Base-by-base conservation (phyloP, 1,140 invertebrate species). In the Luehdorfia chinensis region DNA sequence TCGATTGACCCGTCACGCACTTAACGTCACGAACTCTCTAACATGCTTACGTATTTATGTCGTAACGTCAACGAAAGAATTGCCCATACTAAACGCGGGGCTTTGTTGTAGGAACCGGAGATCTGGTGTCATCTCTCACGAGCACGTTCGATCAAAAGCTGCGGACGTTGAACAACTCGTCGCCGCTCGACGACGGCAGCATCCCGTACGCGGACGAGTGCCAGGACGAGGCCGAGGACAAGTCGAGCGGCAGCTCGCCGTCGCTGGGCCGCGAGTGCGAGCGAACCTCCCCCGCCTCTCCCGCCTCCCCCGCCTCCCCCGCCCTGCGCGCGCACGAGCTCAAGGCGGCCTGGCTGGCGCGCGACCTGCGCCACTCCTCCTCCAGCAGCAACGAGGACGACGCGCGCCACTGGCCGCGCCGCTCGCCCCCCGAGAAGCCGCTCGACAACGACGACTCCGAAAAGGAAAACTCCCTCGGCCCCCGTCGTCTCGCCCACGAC, bases 101-200 rank as follows among this genome's bases (percentile, higher is more conserved):
- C 9, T 49, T 73, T 68, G 67, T 70, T 64, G 18, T 58, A 88
- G 84, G 83, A 65, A 69, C 77, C 52, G 89, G 89, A 47, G 91
- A 92, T 74, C 75, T 93, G 61, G 87, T 93, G 63, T 88, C 89
- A 33, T 91, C 89, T 58, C 83, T 93, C 50, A 92, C 91, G 21
- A 89, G 89, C 50, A 92, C 91, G 39, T 91, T 92, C 83, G 91
- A 92, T 71, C 89, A 91, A 60, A 92, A 92, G 76, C 75, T 92
- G 66, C 76, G 84, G 33, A 85, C 87, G 47, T 72, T 88, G 13
- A 87, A 87, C 72, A 87, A 84, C 65, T 80, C 84, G 56, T 88
- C 87, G 47, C 87, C 87, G 50, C 75, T 87, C 36, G 78, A 86
- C 71, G 87, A 88, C 71, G 76, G 74, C 64, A 84, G 75, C 65